Evolutionary conservation across 1,140 invertebrate species (phyloP), one percentile per base, ranked within the genome.

Genomic region (Odontomachus brunneus): DNA sequence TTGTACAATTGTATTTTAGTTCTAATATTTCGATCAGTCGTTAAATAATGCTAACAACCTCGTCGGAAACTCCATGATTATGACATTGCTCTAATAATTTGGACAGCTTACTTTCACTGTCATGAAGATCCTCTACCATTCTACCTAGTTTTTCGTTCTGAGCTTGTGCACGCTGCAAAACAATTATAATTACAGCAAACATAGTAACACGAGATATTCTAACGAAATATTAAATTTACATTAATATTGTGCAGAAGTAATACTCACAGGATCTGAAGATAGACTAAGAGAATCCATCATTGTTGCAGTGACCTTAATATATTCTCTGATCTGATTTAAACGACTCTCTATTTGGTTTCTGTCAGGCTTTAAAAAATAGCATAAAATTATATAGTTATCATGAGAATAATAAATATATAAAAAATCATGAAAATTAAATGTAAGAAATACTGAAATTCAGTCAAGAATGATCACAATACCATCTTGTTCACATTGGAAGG

Each of bases 231-330:
- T 19, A 5, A 44, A 74, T 57, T 60, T 0, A n/a, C 60, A 14
- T n/a, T 51, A 60, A 49, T 59, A 24, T 22, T 59, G 17, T 62
- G 82, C 53, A 19, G 59, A 67, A 11, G 11, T 53, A 51, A 72
- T 55, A 92, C 92, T 93, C 90, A 96, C 96, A 89, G 95, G 95
- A 92, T 96, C 95, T 84, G 94, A 95, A 2, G 95, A 96, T 87
- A 95, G 95, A 78, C 94, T 93, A 91, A 96, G 94, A 14, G 95
- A 95, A 67, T 96, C 95, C 88, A 96, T 95, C 87, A 96, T 94
- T 1, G 94, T 94, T 15, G 95, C 94, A 15, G 95, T 96, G 14
- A 95, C 94, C 90, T 95, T 93, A 74, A 96, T 96, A 86, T 96
- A 96, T 78, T 96, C 96, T 57, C 95, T 92, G 65, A 96, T 96